These are phyloP conservation scores for Orgyia antiqua DNA, from an alignment of 2,888 invertebrate species.

Conservation along the genomic window DNA sequence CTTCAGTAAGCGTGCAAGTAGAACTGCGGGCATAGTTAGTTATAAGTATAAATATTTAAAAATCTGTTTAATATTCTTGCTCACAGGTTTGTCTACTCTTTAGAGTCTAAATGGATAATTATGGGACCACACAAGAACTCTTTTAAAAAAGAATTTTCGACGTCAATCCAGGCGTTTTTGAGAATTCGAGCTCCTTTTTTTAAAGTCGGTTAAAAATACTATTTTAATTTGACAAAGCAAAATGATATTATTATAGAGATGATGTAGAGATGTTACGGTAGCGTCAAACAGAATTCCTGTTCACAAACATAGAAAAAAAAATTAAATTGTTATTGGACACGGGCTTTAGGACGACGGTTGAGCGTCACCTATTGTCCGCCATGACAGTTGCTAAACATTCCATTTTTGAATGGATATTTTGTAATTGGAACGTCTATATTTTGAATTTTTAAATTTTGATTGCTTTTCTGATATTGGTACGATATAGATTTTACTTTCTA, in stretches of 20 bases:
- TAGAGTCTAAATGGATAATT: too few relatives aligned
- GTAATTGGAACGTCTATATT: slow-evolving; percentile 54
- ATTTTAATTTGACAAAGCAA: slow-evolving; percentile 23
- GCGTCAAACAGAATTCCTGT: slow-evolving; percentile 36
- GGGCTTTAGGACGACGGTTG: slow-evolving; percentile 42
- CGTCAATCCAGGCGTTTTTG: too few relatives aligned
- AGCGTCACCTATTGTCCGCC: slow-evolving; percentile 42
- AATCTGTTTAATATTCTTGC: too few relatives aligned
- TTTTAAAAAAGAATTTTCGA: too few relatives aligned
- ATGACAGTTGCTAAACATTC: slow-evolving; percentile 62
- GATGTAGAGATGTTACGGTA: slow-evolving; percentile 25
- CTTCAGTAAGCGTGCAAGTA: too few relatives aligned
- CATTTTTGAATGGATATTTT: slow-evolving; percentile 35
- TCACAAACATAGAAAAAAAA: slow-evolving; percentile 36
- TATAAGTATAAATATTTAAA: too few relatives aligned
- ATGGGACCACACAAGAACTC: too few relatives aligned
- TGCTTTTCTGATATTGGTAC: not conserved
- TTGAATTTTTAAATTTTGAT: slow-evolving; percentile 24
- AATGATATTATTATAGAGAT: too few relatives aligned
- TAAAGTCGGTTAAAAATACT: too few relatives aligned
- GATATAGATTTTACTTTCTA: not conserved
- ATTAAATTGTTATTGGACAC: slow-evolving; percentile 50
- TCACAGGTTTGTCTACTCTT: too few relatives aligned
- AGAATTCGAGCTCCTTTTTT: too few relatives aligned
- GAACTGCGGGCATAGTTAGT: too few relatives aligned